Evolutionary conservation across 2,797 vertebrate species (phyloP).

Genomic region (Peromyscus attwateri): DNA sequence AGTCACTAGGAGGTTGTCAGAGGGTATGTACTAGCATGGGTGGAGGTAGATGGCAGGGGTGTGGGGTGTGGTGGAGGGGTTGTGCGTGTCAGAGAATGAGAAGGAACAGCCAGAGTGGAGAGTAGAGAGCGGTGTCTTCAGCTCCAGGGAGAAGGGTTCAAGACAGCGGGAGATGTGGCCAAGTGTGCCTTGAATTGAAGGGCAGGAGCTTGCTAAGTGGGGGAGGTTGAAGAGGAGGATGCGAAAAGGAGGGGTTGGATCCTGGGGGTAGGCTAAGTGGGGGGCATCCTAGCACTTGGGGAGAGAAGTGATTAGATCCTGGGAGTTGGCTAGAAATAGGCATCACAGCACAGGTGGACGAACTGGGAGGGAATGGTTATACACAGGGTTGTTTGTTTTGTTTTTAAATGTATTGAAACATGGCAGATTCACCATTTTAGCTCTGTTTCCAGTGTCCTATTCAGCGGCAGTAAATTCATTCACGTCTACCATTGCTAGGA

Average conservation of each 20-base stretch:
- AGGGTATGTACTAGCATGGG: background rate
- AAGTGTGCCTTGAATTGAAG: background rate
- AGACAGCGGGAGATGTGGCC: background rate
- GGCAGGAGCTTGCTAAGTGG: background rate
- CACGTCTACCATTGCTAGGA: background rate
- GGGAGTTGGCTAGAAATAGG: background rate
- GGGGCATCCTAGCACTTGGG: background rate
- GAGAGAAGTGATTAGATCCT: background rate
- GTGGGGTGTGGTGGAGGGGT: too few relatives aligned
- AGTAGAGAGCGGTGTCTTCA: too few relatives aligned
- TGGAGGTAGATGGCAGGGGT: background rate
- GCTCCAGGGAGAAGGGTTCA: background rate
- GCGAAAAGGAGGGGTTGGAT: background rate
- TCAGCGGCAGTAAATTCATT: background rate
- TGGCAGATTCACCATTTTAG: background rate
- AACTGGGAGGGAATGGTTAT: background rate
- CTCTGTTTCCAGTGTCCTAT: background rate
- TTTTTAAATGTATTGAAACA: background rate
- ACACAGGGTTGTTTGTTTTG: background rate
- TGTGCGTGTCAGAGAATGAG: background rate
- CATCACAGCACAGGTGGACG: background rate
- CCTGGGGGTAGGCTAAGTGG: background rate
- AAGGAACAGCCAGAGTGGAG: background rate
- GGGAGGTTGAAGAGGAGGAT: too few relatives aligned
- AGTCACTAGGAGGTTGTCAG: background rate